These are phyloP conservation scores for Spicauda simplicius DNA, from an alignment of 2,888 invertebrate species.

Conservation along the genomic window DNA sequence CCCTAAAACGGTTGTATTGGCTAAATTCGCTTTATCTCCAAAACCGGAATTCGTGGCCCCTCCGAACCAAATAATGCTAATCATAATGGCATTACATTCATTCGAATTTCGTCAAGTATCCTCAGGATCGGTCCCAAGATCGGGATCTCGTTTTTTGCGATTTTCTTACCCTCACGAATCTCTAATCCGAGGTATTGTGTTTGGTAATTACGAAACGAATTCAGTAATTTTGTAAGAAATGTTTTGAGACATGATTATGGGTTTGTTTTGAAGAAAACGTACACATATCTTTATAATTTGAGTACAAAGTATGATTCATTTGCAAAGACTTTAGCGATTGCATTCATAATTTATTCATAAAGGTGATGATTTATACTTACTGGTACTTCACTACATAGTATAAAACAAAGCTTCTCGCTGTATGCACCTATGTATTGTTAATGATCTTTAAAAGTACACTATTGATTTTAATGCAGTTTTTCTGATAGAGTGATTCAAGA, in stretches of 20 bases:
- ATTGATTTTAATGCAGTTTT: too few species aligned
- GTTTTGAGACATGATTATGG: not conserved
- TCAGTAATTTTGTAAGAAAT: constrained; percentile 48
- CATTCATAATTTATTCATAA: too few species aligned
- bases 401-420: too few species aligned
- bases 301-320: too few species aligned
- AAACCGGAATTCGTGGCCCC: constrained; percentile 81
- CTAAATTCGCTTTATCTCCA: constrained; percentile 77
- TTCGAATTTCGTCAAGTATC: constrained; percentile 81
- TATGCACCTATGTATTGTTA: too few species aligned
- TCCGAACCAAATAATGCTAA: constrained; percentile 79
- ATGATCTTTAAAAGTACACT: too few species aligned
- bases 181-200: constrained; percentile 62
- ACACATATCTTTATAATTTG: too few species aligned
- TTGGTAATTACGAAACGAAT: constrained; percentile 55
- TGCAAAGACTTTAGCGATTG: too few species aligned
- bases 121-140: constrained; percentile 61
- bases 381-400: too few species aligned
- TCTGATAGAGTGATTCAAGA: too few species aligned
- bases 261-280: not conserved
- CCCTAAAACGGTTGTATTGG: constrained; percentile 66
- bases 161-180: constrained; percentile 68
- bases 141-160: constrained; percentile 68
- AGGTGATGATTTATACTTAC: too few species aligned
- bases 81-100: constrained; percentile 84